phyloP scores from a whole-genome alignment of 2,797 vertebrate genomes.

The Chromobotia macracanthus region DNA sequence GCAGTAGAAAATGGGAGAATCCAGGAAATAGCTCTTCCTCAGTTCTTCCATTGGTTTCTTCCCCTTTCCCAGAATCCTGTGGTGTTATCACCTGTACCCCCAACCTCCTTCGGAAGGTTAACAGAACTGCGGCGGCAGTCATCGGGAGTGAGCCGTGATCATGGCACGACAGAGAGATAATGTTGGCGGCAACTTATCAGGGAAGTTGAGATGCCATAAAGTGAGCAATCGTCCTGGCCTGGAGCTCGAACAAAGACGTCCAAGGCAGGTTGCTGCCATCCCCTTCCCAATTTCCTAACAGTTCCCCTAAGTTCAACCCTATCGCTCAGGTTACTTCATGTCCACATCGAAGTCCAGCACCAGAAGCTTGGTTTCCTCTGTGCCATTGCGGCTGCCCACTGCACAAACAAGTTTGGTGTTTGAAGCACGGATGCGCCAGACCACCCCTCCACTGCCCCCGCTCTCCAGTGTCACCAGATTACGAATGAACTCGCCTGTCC shows the following conservation, averaged over 20 bases:
- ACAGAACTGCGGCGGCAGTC: slow-evolving; percentile 53
- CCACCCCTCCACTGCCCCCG: slow-evolving; percentile 97
- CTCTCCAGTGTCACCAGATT: slow-evolving; percentile 99
- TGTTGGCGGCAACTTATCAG: slow-evolving; percentile 65
- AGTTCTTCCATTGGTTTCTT: slow-evolving; percentile 61
- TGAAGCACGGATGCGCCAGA: slow-evolving; percentile 98
- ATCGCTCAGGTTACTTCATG: slow-evolving; percentile 88
- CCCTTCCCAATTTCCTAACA: slow-evolving; percentile 23
- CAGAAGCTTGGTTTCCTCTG: slow-evolving; percentile 99
- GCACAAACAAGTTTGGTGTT: slow-evolving; percentile 99
- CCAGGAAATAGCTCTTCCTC: slow-evolving; percentile 43
- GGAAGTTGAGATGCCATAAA: slow-evolving; percentile 48
- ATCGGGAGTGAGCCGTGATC: slow-evolving; percentile 38
- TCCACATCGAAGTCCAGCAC: slow-evolving; percentile 99
- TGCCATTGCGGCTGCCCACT: slow-evolving; percentile 98
- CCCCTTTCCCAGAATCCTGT: slow-evolving; percentile 54
- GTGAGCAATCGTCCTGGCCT: slow-evolving; percentile 51
- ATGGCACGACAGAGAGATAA: slow-evolving; percentile 49
- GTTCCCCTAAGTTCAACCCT: slow-evolving; percentile 47
- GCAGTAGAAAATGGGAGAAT: slow-evolving; percentile 30
- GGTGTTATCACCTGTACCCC: slow-evolving; percentile 65
- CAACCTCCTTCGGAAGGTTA: slow-evolving; percentile 42
- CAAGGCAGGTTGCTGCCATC: slow-evolving; percentile 43
- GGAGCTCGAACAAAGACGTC: slow-evolving; percentile 49
- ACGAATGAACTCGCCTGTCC: slow-evolving; percentile 99